Evolutionary conservation across 2,888 invertebrate genomes (phyloP).

Genomic region (Brachyptera putata): DNA sequence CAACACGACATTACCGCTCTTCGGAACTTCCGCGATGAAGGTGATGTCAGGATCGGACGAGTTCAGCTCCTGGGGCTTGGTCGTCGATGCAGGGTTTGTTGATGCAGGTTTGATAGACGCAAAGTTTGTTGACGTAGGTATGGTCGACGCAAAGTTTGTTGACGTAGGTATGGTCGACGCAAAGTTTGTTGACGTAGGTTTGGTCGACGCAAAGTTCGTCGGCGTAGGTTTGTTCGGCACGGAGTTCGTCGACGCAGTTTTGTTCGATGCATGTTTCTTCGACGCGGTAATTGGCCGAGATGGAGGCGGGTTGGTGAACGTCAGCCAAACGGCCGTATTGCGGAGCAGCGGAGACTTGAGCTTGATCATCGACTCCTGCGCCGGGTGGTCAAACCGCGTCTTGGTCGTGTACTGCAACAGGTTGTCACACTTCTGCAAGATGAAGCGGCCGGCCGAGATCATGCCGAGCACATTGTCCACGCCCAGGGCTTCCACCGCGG

Average conservation of each 20-base stretch:
- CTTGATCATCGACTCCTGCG: constrained; percentile 12
- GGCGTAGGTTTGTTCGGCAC: neutral
- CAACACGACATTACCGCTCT: neutral
- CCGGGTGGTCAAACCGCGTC: constrained; percentile 13
- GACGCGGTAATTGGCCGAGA: neutral
- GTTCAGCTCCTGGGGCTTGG: neutral
- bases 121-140: neutral
- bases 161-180: neutral
- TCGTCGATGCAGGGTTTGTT: neutral
- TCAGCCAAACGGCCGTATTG: neutral
- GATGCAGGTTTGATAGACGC: neutral
- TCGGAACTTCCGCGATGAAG: constrained; percentile 2
- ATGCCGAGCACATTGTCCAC: neutral
- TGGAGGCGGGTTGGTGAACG: neutral
- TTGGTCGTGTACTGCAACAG: neutral
- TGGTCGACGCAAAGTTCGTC: neutral
- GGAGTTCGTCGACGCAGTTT: neutral
- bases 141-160: no score
- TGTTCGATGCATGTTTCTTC: neutral
- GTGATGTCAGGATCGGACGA: neutral
- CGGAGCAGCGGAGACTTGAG: constrained; percentile 20
- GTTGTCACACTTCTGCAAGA: neutral
- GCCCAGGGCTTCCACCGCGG: neutral
- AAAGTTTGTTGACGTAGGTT: neutral
- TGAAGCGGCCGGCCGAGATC: constrained; percentile 2